phyloP scores from a whole-genome alignment of 2,113 vertebrate genomes.

The Gymnorhina tibicen region DNA sequence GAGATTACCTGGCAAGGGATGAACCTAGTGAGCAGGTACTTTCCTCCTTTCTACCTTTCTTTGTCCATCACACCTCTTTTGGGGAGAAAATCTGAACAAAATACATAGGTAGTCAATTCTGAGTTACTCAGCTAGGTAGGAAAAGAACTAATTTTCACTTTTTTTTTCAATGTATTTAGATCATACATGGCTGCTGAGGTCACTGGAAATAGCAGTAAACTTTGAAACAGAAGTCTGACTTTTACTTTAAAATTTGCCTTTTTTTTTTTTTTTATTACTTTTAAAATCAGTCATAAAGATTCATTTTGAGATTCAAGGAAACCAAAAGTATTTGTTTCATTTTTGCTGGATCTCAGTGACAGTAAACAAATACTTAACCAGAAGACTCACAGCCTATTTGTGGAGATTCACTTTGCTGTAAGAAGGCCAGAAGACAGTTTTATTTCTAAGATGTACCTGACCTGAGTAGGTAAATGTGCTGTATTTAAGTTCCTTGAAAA shows the following conservation, averaged over 20 bases:
- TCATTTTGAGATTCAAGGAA: background rate
- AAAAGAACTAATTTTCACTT: background rate
- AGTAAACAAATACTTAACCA: background rate
- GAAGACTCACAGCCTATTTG: background rate
- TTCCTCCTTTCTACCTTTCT: background rate
- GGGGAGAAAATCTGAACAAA: background rate
- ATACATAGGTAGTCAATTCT: background rate
- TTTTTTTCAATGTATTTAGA: background rate
- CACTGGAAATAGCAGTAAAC: background rate
- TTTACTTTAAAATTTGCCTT: background rate
- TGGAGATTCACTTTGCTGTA: background rate
- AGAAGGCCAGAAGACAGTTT: background rate
- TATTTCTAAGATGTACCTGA: background rate
- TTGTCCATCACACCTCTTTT: background rate
- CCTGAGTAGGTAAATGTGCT: background rate
- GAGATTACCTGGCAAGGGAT: background rate
- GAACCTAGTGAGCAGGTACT: background rate
- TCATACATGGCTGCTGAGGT: background rate
- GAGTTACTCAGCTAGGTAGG: background rate
- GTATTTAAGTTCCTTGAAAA: background rate
- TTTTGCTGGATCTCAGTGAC: background rate
- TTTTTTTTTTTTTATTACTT: background rate
- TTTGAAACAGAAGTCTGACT: background rate
- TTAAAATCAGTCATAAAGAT: background rate
- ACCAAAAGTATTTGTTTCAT: background rate